Evolutionary conservation across 2,113 vertebrate species (phyloP), one percentile per base, ranked within the genome.

Genomic region (Heptranchias perlo): DNA sequence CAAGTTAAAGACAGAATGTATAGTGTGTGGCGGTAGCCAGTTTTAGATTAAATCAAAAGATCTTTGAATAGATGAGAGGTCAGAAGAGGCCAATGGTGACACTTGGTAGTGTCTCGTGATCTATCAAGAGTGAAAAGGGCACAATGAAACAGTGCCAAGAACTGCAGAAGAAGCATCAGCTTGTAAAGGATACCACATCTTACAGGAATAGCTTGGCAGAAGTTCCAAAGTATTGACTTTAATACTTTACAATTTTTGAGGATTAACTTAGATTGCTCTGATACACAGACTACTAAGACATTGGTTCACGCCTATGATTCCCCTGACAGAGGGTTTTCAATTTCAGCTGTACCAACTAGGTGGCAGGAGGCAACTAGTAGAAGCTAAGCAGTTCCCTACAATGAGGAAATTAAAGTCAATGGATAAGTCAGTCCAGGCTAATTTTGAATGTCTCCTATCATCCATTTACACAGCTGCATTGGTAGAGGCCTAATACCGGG

Each of bases 41-140:
- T 65, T 47, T 94, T 65, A 94, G 92, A 94, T 94, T 65, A 94
- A 94, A 94, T 65, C 92, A 67, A 65, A 94, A 47, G 62, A 47
- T 94, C 21, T 25, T 23, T n/a, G n/a, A 67, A 67, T 67, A 94
- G 62, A 94, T 47, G 62, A 65, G 58, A 94, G 91, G 91, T 94
- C 92, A 94, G 39, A 44, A 64, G 4, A 39, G 91, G 61, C 61
- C 18, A 64, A 25, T 94, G n/a, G 62, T 94, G 61, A 94, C 62
- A 65, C 13, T 94, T 94, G 92, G 67, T 94, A 18, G 62, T 65
- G n/a, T 39, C 39, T 62, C 67, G 92, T 94, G 62, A 94, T 65
- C n/a, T 67, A 94, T 94, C 92, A 94, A 94, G 62, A 47, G 62
- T 58, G 35, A 65, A 65, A 25, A 64, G 23, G 35, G 54, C 18